Evolutionary conservation across 2,888 invertebrate species (phyloP), one percentile per base, ranked within the genome.

Genomic region (Erynnis tages): DNA sequence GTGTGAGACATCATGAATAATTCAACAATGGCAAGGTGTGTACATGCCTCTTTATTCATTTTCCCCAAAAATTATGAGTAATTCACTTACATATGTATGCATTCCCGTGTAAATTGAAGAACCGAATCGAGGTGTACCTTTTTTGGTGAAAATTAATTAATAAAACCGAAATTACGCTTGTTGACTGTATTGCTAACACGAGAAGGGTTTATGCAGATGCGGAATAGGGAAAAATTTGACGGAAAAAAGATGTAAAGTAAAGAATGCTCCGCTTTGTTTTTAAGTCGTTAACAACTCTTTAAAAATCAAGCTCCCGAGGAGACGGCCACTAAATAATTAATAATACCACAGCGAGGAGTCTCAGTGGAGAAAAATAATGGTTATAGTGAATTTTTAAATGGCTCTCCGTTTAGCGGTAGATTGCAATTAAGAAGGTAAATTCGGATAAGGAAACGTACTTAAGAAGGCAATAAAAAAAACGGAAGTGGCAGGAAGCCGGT

Each of bases 11-110:
- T 73, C 82, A 88, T 87, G 87, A 85, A 88, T 88, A 79, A 88
- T 88, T 87, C 88, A 88, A 79, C 78, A 76, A 81, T 82, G 83
- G 80, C 82, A 78, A 85, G 82, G 83, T 82, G 79, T 79, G 73
- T 77, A 74, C n/a, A n/a, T 73, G 71, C 66, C 69, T 78, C 78
- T 82, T 82, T 87, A 85, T 86, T 87, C 87, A 85, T 84, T 82
- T 82, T 78, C 63, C 65, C 67, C 67, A 67, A 65, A 76, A 86
- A 77, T 79, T 75, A 71, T 74, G 69, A 67, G 73, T 75, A 76
- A 82, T 79, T 77, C 78, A 68, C 72, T 71, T 76, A 73, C 66
- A 67, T 76, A 71, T 65, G 61, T 68, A 63, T 67, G 57, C 47
- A 27, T 38, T 44, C 43, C 54, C 56, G 21, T 53, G 56, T 58